Evolutionary conservation across 2,797 vertebrate species (phyloP), one percentile per base, ranked within the genome.

Genomic region (Hemibagrus guttatus): DNA sequence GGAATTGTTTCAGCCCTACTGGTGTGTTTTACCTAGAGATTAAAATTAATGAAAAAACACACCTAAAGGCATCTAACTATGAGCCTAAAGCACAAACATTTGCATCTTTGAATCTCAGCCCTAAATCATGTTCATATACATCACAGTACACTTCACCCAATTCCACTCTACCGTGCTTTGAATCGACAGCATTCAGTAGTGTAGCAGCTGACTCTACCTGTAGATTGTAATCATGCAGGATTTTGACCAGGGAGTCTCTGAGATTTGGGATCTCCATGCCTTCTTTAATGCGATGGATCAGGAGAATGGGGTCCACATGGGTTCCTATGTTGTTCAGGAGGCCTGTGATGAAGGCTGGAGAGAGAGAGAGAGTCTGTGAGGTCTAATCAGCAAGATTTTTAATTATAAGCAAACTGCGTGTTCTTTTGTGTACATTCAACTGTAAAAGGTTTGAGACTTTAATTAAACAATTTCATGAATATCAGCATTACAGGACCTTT

Each of bases 241-340:
- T 99, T 94, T 99, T 99, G 89, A 99, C 98, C 0, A 99, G 94
- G 0, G 98, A 99, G 89, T 99, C 98, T 94, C 98, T 95, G 89
- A 99, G 95, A 92, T 98, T 98, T 39, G 98, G 98, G 93, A 99
- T 99, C 93, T 99, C 97, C 98, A 99, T 99, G 90, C 97, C 97
- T 93, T 99, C 98, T 90, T 99, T 99, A 88, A 99, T 99, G 78
- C 98, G 98, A 84, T 97, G 96, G 91, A 99, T 99, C 89, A 99
- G 94, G 64, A 99, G 95, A 91, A 99, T 99, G 13, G 98, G 98
- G 92, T 99, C 98, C 88, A 99, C 98, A 0, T 99, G 98, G 2
- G 98, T 99, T 68, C 98, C 98, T 1, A 99, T 99, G 87, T 99
- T 99, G 92, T 99, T 99, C 86, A 99, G 94, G 74, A 99, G 95